Evolutionary conservation across 2,797 vertebrate species (phyloP).

Genomic region (Phoebastria nigripes): DNA sequence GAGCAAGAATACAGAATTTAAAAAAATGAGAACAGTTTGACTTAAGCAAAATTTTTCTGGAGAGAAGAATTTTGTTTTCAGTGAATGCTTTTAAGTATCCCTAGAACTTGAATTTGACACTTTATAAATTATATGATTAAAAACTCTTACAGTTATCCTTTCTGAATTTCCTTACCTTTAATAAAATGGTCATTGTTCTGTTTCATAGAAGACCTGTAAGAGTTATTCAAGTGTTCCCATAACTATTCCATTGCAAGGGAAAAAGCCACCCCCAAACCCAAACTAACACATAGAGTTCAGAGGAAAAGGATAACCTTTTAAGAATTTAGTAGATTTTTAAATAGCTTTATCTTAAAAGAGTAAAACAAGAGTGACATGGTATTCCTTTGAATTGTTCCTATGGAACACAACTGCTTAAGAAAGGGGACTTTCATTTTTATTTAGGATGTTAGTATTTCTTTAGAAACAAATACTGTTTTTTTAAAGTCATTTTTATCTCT

Average conservation of each 20-base stretch:
- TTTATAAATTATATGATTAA: not conserved
- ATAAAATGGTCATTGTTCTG: fast-evolving
- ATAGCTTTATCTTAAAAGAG: not conserved
- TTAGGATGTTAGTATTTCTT: not conserved
- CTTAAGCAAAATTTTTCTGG: not conserved
- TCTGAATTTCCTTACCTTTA: not conserved
- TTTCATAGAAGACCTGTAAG: not conserved
- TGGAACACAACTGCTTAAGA: not conserved
- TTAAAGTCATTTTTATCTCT: not conserved
- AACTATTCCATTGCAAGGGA: not conserved
- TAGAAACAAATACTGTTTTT: not conserved
- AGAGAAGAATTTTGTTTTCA: not conserved
- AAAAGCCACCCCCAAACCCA: not conserved
- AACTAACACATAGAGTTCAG: too few relatives aligned
- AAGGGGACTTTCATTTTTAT: not conserved
- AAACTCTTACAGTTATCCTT: not conserved
- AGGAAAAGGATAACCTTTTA: not conserved
- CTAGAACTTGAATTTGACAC: not conserved
- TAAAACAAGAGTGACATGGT: not conserved
- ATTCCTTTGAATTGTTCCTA: not conserved
- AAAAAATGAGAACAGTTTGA: not conserved
- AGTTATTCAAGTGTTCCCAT: not conserved
- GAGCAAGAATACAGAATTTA: not conserved
- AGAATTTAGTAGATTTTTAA: not conserved
- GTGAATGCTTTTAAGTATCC: not conserved